Percentiles rank a stretch among this genome's conserved stretches.
These are phyloP conservation scores for Ferrisia virgata DNA, from an alignment of 2,888 invertebrate genomes.

Conservation along the genomic window DNA sequence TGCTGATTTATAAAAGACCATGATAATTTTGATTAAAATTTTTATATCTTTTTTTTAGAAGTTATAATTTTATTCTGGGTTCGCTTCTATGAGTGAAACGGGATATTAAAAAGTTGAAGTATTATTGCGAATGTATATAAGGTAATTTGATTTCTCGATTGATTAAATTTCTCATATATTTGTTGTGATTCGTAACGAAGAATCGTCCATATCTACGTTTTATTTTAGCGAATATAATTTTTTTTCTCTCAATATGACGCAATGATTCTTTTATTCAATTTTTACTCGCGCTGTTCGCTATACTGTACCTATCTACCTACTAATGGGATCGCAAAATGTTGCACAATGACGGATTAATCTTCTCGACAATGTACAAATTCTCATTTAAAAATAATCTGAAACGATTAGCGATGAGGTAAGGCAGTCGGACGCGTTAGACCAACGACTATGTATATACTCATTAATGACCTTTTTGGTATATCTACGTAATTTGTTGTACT, in stretches of 20 bases:
- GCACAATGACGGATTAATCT: slow-evolving; percentile 25
- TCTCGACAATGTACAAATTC: slow-evolving; percentile 17
- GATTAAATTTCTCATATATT: not conserved
- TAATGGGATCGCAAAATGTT: not conserved
- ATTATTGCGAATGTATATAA: not conserved
- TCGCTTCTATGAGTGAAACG: too few species aligned
- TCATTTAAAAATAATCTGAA: slow-evolving; percentile 31
- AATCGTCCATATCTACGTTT: not conserved
- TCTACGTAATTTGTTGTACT: not conserved
- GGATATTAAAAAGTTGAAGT: not conserved
- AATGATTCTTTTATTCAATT: slow-evolving; percentile 10
- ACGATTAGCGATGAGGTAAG: slow-evolving; percentile 24
- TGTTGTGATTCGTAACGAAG: not conserved
- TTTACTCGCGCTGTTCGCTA: not conserved
- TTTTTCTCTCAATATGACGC: not conserved
- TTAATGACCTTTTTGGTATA: slow-evolving; percentile 26
- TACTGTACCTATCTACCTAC: too few species aligned
- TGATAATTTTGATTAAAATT: too few species aligned
- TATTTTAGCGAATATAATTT: not conserved
- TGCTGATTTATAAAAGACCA: too few species aligned
- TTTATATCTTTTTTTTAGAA: too few species aligned
- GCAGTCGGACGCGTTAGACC: not conserved
- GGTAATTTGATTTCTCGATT: not conserved
- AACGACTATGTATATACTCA: not conserved
- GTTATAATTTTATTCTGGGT: too few species aligned